phyloP scores from a whole-genome alignment of 2,113 vertebrate species.

The Orientallactaga bullata region DNA sequence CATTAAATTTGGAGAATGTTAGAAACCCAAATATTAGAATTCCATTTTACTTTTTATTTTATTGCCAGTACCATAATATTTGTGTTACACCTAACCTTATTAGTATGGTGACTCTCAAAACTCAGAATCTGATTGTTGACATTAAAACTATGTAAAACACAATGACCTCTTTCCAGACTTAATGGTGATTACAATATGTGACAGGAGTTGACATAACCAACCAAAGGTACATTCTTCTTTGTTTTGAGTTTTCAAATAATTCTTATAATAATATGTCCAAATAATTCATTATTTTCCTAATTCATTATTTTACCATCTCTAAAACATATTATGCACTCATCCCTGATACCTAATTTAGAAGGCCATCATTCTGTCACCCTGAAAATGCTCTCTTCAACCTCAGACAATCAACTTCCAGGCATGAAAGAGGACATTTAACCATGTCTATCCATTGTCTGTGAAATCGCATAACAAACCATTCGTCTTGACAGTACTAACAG shows the following conservation, averaged over 20 bases:
- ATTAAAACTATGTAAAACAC: not conserved
- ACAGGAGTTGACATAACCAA: not conserved
- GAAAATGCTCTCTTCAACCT: conserved; percentile 42
- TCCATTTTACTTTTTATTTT: not conserved
- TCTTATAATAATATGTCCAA: not conserved
- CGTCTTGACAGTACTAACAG: conserved; percentile 23
- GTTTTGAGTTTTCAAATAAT: conserved; percentile 46
- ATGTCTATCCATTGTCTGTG: not conserved
- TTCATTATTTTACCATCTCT: no score
- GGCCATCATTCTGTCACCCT: not conserved
- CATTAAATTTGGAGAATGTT: not conserved
- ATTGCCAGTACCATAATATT: not conserved
- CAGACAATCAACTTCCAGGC: conserved; percentile 28
- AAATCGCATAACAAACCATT: conserved; percentile 44
- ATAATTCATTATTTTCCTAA: not conserved
- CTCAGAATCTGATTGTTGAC: not conserved
- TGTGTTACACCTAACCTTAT: not conserved
- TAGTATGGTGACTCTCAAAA: not conserved
- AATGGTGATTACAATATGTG: not conserved
- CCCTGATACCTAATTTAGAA: not conserved
- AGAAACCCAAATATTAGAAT: not conserved
- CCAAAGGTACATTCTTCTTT: not conserved
- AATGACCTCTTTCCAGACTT: not conserved
- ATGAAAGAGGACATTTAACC: not conserved
- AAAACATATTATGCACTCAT: not conserved